These are phyloP conservation scores for Catajapyx aquilonaris DNA, from an alignment of 1,140 invertebrate genomes.

Conservation along the genomic window DNA sequence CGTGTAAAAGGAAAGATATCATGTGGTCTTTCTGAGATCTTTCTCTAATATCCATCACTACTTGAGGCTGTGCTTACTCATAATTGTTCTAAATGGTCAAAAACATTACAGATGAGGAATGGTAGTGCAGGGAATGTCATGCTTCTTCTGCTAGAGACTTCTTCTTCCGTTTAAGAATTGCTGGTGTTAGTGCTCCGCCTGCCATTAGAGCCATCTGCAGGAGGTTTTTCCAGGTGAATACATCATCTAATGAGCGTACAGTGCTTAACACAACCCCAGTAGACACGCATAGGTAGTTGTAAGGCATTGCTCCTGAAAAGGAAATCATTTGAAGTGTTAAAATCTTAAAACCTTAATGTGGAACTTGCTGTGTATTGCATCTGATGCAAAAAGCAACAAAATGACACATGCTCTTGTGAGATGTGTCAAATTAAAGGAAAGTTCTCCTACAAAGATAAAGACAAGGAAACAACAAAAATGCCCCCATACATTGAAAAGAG, in stretches of 20 bases:
- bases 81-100: no score
- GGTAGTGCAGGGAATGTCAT: no score
- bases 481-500: no score
- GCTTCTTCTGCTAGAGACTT: no score
- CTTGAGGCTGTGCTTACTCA: not conserved
- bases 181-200: conserved; percentile 23
- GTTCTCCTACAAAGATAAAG: no score
- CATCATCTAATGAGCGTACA: conserved; percentile 30
- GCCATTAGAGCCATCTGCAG: conserved; percentile 29
- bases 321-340: not conserved
- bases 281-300: conserved; percentile 40
- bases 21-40: not conserved
- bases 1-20: not conserved
- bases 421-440: no score
- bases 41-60: not conserved
- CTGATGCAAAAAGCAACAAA: no score
- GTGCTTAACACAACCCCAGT: conserved; percentile 32
- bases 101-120: no score
- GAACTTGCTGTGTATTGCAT: no score
- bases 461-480: no score
- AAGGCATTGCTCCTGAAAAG: conserved; percentile 35
- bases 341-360: no score
- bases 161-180: conserved; percentile 13
- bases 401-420: no score
- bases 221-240: conserved; percentile 27